Evolutionary conservation across 1,140 invertebrate genomes (phyloP).

Genomic region (Drosophila persimilis): DNA sequence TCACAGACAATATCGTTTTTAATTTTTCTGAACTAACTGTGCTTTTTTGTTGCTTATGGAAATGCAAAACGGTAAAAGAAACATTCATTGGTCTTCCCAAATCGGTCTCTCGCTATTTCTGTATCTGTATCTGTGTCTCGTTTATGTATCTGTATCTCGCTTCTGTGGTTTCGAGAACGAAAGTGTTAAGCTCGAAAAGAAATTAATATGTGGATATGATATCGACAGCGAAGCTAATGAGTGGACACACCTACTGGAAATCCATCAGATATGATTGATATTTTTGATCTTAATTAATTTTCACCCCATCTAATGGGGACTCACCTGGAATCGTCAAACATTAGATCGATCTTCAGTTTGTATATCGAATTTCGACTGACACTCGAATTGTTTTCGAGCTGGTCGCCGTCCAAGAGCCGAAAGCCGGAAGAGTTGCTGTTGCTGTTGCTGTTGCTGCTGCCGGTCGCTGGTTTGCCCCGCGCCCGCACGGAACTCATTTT

Average conservation of each 20-base stretch:
- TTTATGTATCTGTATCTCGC: constrained; percentile 13
- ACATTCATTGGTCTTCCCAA: constrained; percentile 21
- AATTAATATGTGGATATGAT: constrained; percentile 24
- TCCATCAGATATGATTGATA: background rate
- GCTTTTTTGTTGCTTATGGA: constrained; percentile 66
- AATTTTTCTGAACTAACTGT: constrained; percentile 65
- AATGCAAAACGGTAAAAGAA: constrained; percentile 75
- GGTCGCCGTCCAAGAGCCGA: constrained; percentile 82
- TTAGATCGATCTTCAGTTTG: constrained; percentile 92
- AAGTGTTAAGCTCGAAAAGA: constrained; percentile 52
- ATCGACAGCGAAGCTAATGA: constrained; percentile 50
- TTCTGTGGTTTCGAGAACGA: constrained; percentile 68
- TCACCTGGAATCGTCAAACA: constrained; percentile 89
- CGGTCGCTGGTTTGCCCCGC: constrained; percentile 63
- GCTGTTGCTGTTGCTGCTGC: constrained; percentile 50
- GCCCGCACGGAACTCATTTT: constrained; percentile 73
- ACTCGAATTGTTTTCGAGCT: constrained; percentile 84
- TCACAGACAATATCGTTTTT: constrained; percentile 44
- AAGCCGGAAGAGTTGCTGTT: constrained; percentile 81
- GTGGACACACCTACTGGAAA: constrained; percentile 33
- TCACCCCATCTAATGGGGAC: constrained; percentile 33
- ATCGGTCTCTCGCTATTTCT: constrained; percentile 1
- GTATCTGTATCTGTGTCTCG: background rate
- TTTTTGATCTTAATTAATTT: constrained; percentile 32
- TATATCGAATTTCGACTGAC: constrained; percentile 87